These are phyloP conservation scores for Lagocephalus sceleratus DNA, from an alignment of 2,797 vertebrate species.

Conservation along the genomic window DNA sequence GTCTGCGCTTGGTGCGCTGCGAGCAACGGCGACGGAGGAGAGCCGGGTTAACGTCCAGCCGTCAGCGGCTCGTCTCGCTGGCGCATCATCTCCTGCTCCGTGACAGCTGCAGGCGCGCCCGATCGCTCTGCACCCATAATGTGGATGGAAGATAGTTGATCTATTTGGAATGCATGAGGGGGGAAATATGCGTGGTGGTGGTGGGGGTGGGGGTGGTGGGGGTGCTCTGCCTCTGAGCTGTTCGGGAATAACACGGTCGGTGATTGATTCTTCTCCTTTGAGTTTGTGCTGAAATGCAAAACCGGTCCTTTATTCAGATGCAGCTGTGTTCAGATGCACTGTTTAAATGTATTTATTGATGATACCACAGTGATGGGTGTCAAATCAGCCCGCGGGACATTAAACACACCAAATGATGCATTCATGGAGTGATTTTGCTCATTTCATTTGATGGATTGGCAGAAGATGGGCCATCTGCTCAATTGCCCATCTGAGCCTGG, in stretches of 20 bases:
- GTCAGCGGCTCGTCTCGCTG: conserved; percentile 23
- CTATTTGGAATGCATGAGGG: conserved; percentile 24
- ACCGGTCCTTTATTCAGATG: background rate
- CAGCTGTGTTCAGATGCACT: conserved; percentile 1
- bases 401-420: background rate
- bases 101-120: conserved; percentile 23
- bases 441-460: background rate
- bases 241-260: conserved; percentile 30
- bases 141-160: conserved; percentile 17
- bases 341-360: conserved; percentile 5
- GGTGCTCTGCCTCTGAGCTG: conserved; percentile 6
- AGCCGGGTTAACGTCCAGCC: conserved; percentile 34
- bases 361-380: conserved; percentile 1
- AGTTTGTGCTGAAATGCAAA: conserved; percentile 3
- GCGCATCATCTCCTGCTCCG: conserved; percentile 17
- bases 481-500: too few species aligned
- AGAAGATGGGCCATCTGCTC: background rate
- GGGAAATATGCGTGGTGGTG: background rate
- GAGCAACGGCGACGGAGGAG: conserved; percentile 23
- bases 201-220: conserved; percentile 2
- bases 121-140: conserved; percentile 26
- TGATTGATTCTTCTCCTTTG: conserved; percentile 27
- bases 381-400: background rate
- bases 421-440: background rate
- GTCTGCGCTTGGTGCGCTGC: background rate